Base-by-base conservation (phyloP, 2,888 invertebrate species). In the Portevinia maculata region DNA sequence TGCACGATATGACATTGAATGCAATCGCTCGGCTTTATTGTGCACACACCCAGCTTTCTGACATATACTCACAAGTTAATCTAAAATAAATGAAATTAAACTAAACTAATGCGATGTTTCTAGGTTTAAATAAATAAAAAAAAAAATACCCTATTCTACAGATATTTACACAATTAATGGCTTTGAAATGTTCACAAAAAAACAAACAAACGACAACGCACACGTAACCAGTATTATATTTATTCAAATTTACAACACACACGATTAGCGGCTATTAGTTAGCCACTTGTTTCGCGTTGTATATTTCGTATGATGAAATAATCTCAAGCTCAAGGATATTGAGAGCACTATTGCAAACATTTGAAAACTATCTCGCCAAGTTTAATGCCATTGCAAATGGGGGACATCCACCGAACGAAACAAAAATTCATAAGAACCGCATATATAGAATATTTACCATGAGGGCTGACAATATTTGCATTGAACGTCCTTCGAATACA, bases 301-400 rank as follows among this genome's bases (percentile, higher is more conserved):
- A 30, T 34, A 39, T 59, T 65, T 79, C 39, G 50, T 41, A 48
- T 81, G 21, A 59, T 81, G 76, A 76, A 81, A 76, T 76, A 44
- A 59, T 32, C 64, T 75, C 81, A 81, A 81, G 81, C 81, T 81
- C 81, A 81, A 81, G 81, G 81, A 81, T 76, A 52, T 55, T 7
- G 53, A 44, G 64, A 62, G 34, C 8, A 21, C 55, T 30, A 57
- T 15, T 57, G 44, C 64, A 59, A 37, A 21, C 34, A 48, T 21
- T 46, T 11, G 21, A 70, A 75, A 62, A 64, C 34, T 32, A 64
- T 76, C 28, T 37, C 60, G 52, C 71, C 81, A 81, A 81, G 81
- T 81, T 76, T 70, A 81, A 81, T 81, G 76, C 34, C 81, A 34
- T 1, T 64, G 2, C 30, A 4, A 41, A 46, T 64, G 44, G 44